phyloP scores from a whole-genome alignment of 2,888 invertebrate genomes.

The Catocala sponsa region DNA sequence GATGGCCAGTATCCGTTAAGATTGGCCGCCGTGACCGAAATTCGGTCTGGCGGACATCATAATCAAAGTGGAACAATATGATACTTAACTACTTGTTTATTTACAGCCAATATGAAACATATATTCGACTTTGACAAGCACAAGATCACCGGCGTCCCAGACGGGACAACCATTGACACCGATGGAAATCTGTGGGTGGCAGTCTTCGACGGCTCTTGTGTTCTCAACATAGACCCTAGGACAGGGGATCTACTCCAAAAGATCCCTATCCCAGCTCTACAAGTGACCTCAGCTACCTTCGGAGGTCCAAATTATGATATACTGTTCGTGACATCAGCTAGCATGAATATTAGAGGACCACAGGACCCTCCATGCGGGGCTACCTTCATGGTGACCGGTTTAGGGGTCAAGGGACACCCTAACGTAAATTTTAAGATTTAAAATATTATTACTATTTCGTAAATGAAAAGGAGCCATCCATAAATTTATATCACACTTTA shows the following conservation, averaged over 20 bases:
- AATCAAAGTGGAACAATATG: no score
- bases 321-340: conserved; percentile 90
- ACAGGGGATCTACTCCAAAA: conserved; percentile 86
- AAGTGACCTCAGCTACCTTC: conserved; percentile 92
- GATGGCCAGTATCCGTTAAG: no score
- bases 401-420: conserved; percentile 73
- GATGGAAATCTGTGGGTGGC: conserved; percentile 93
- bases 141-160: conserved; percentile 83
- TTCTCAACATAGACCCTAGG: conserved; percentile 85
- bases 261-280: conserved; percentile 87
- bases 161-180: conserved; percentile 93
- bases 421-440: conserved; percentile 13
- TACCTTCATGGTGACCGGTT: conserved; percentile 89
- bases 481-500: no score
- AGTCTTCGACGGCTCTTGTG: conserved; percentile 89
- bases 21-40: no score
- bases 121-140: conserved; percentile 88
- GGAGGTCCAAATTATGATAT: conserved; percentile 91
- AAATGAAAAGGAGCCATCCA: no score
- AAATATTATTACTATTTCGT: neutral
- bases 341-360: conserved; percentile 67
- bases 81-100: neutral
- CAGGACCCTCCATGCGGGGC: conserved; percentile 87
- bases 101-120: conserved; percentile 88
- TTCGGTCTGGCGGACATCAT: no score